Evolutionary conservation across 2,797 vertebrate genomes (phyloP).

Genomic region (Peromyscus aztecus): DNA sequence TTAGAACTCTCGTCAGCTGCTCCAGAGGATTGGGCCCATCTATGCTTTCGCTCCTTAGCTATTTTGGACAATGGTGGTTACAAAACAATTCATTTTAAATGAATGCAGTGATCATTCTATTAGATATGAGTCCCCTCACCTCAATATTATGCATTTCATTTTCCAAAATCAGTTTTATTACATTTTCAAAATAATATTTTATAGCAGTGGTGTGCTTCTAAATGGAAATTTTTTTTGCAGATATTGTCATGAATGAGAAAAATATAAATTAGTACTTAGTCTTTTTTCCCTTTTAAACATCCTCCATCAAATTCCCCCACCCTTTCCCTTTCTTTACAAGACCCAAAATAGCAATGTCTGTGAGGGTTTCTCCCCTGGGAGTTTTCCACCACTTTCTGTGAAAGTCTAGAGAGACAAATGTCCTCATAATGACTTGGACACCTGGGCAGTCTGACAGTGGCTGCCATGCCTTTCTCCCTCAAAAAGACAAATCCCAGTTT

Average conservation of each 20-base stretch:
- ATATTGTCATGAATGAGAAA: neutral
- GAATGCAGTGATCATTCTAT: neutral
- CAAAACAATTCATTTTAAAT: conserved; percentile 17
- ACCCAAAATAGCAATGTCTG: conserved; percentile 5
- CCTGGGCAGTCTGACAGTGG: neutral
- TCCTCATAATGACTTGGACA: conserved; percentile 23
- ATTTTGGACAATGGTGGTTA: neutral
- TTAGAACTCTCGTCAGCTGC: neutral
- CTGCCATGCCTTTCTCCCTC: conserved; percentile 20
- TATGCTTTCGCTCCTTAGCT: neutral
- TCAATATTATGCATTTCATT: conserved; percentile 11
- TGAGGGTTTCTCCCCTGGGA: conserved; percentile 41
- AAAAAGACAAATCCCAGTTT: neutral
- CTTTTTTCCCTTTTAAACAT: neutral
- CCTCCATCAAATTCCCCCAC: neutral
- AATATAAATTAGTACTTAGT: neutral
- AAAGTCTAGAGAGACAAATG: conserved; percentile 64
- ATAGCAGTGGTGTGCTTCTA: neutral
- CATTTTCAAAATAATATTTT: conserved; percentile 52
- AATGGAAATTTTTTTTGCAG: conserved; percentile 40
- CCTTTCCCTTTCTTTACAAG: neutral
- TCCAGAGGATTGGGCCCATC: neutral
- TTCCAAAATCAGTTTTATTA: neutral
- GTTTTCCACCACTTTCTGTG: conserved; percentile 54
- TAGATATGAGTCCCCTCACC: neutral